These are phyloP conservation scores for Peromyscus nudipes DNA, from an alignment of 2,797 vertebrate species.

Conservation along the genomic window DNA sequence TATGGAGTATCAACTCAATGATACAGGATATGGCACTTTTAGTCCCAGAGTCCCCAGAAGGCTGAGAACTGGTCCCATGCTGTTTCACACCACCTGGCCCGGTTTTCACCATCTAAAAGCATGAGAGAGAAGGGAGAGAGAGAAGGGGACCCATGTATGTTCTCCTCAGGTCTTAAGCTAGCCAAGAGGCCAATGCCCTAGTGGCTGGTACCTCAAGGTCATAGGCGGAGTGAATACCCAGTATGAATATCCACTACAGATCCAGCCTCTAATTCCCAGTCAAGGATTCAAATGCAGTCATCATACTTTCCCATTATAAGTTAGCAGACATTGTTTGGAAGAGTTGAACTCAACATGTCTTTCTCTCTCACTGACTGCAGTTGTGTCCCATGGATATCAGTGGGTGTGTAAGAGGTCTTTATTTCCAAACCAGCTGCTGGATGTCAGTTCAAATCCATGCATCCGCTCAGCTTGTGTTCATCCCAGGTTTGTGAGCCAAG, in stretches of 20 bases:
- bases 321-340: constrained; percentile 6
- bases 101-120: no score
- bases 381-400: neutral
- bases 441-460: neutral
- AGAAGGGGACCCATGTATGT: no score
- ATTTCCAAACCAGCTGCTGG: neutral
- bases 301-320: neutral
- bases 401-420: neutral
- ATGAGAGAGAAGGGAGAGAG: no score
- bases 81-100: no score
- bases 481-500: constrained; percentile 31
- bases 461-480: neutral
- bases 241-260: neutral
- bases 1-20: no score
- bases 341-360: neutral
- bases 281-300: neutral
- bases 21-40: no score
- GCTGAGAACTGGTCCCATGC: no score
- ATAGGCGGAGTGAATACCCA: no score
- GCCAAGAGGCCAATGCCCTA: no score
- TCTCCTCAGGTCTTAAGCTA: no score
- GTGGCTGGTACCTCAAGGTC: no score
- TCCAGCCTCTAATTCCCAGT: neutral
- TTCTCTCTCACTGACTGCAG: constrained; percentile 6
- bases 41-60: no score